Evolutionary conservation across 1,140 invertebrate species (phyloP), one percentile per base, ranked within the genome.

Genomic region (Drosophila biarmipes): DNA sequence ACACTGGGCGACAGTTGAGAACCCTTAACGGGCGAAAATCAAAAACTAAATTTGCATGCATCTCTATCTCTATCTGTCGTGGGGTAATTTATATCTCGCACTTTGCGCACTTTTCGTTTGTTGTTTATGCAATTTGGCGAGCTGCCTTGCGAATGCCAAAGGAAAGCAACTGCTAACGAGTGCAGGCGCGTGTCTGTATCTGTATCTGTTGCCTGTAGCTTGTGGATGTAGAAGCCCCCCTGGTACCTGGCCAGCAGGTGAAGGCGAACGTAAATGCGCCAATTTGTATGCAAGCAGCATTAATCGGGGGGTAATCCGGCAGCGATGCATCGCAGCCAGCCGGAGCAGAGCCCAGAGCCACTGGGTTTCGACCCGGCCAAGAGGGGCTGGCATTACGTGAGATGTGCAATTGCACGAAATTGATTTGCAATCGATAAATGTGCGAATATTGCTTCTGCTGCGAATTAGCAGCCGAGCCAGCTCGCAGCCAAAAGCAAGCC

Each of bases 361-460:
- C 43, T 45, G 43, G 8, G 46, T 51, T 34, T 34, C 29, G 48
- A 17, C 64, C 53, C 21, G 66, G 29, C 31, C 31, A 43, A 45
- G 48, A 62, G 56, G 43, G 38, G 48, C 46, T 34, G 45, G 42
- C 40, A 66, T 62, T 78, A 86, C 82, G 82, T 87, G 82, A 87
- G 78, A 76, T 86, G 84, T 64, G 82, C 76, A 82, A 77, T 89
- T 77, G 75, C 79, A 80, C 76, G 68, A 84, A 89, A 89, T 89
- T 84, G 79, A 89, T 89, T 89, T 89, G 84, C 77, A 89, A 89
- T 89, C 84, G 84, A 89, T 89, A 89, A 84, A 89, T 84, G 84
- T 84, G 80, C 73, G 84, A 89, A 79, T 76, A 72, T 89, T 81
- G 67, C 64, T 56, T 67, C 63, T 67, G 79, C 79, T 74, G 72